Evolutionary conservation across 2,113 vertebrate species (phyloP).

Genomic region (Tyrannus savana): DNA sequence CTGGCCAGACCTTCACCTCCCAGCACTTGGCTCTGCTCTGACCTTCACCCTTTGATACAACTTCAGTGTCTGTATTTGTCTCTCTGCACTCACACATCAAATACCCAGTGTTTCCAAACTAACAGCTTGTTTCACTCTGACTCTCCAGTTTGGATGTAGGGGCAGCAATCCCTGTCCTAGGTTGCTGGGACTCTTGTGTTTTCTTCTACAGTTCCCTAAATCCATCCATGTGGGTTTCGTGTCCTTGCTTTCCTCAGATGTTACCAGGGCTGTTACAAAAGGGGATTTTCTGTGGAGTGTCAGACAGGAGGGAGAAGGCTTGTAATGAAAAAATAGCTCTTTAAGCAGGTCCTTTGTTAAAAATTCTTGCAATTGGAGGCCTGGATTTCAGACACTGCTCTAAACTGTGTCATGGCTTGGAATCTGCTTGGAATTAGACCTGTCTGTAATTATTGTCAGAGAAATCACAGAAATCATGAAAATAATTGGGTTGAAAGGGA

Average conservation of each 20-base stretch:
- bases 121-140: neutral
- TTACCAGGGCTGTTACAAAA: neutral
- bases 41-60: neutral
- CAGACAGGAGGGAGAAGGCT: neutral
- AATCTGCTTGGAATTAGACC: neutral
- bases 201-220: neutral
- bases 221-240: neutral
- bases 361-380: neutral
- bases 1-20: neutral
- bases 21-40: neutral
- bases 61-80: neutral
- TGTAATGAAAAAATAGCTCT: neutral
- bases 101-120: neutral
- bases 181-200: neutral
- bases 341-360: neutral
- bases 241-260: neutral
- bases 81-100: neutral
- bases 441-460: neutral
- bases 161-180: neutral
- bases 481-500: neutral
- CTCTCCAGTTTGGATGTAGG: rapidly evolving
- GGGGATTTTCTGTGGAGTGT: neutral
- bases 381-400: neutral
- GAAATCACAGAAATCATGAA: neutral
- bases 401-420: neutral